Evolutionary conservation across 2,888 invertebrate species (phyloP).

Genomic region (Lasioglossum oenotherae): DNA sequence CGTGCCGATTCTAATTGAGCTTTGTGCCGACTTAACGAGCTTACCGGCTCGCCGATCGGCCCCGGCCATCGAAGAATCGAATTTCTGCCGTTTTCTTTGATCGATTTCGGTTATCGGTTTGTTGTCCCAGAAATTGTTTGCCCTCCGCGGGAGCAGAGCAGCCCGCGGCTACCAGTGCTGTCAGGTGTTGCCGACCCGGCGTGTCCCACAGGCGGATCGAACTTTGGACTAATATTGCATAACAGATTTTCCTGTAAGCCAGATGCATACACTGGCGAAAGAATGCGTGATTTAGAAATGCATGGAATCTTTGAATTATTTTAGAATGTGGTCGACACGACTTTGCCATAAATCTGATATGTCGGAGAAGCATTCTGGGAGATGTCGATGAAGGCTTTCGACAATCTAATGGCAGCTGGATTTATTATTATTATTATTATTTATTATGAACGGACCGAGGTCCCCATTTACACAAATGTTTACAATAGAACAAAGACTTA

Average conservation of each 20-base stretch:
- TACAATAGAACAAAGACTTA: no score
- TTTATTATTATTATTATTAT: no score
- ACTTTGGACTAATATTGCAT: conserved; percentile 22
- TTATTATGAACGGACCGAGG: no score
- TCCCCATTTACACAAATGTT: no score
- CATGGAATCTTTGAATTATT: conserved; percentile 3
- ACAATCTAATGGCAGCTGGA: no score
- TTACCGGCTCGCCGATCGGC: neutral
- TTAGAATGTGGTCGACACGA: neutral
- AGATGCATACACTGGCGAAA: neutral
- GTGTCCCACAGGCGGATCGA: neutral
- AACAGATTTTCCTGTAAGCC: conserved; percentile 4
- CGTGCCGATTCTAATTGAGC: conserved; percentile 21
- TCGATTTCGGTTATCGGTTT: neutral
- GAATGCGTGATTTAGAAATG: neutral
- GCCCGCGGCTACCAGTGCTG: neutral
- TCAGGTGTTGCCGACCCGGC: neutral
- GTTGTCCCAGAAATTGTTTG: neutral
- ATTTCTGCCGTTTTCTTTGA: neutral
- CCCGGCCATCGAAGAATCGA: conserved; percentile 1
- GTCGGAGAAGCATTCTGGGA: neutral
- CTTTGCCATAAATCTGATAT: neutral
- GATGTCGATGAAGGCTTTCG: neutral
- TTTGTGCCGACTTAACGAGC: conserved; percentile 26
- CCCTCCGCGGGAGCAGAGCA: neutral